Evolutionary conservation across 2,888 invertebrate genomes (phyloP), one percentile per base, ranked within the genome.

Genomic region (Mythimna pallens): DNA sequence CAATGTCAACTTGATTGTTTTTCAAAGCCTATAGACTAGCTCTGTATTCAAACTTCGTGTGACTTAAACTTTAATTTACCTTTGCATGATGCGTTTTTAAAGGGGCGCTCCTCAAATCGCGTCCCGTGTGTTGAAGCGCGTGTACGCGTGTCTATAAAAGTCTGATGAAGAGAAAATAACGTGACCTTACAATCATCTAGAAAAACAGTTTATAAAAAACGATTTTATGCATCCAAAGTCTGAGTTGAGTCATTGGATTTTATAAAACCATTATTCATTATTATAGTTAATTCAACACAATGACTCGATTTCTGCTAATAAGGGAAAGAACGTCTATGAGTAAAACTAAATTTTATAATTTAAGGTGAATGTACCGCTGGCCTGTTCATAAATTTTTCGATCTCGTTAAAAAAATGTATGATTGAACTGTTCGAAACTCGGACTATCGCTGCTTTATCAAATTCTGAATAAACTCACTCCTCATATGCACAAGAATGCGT

Each of bases 401-500:
- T 25, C 25, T 25, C 25, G 25, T 25, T 25, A 43, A 55, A 54
- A 9, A 43, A 43, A 9, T 25, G 0, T 14, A n/a, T n/a, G 5
- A 58, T 5, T n/a, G 1, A 9, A 25, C 8, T 22, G 50, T 20
- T 63, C 14, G 9, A 66, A 43, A 7, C 30, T 17, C n/a, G 6
- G 10, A 10, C 3, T 47, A 50, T 5, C 14, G 14, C 7, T 12
- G 22, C 14, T 52, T 62, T 72, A 73, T 47, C 14, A 17, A 30
- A 58, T 72, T 66, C n/a, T 47, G 69, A 54, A 76, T 54, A 47
- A 54, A 20, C 34, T 9, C 36, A 59, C 54, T 69, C 20, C 14
- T 50, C 47, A 55, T 40, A 73, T 40, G n/a, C n/a, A 30, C 43
- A 55, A 58, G 50, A 80, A 65, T 75, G 20, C 14, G n/a, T 61